Evolutionary conservation across 2,888 invertebrate species (phyloP).

Genomic region (Panzeria rudis): DNA sequence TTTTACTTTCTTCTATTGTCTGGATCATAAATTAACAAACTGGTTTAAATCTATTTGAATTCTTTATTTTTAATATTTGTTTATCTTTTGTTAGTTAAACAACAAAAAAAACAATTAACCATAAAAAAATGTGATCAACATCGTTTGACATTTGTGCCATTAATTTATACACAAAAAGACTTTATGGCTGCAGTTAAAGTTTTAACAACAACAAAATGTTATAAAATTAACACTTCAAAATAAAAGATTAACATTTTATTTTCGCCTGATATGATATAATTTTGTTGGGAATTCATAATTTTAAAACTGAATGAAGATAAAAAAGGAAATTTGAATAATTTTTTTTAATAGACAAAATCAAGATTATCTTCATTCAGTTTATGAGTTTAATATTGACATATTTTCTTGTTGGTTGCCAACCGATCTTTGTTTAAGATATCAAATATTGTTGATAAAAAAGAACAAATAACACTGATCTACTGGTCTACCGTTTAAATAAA

Average conservation of each 20-base stretch:
- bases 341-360: background rate
- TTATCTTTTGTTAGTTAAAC: conserved; percentile 7
- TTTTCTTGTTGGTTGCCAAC: background rate
- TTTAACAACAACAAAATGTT: background rate
- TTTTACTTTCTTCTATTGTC: conserved; percentile 23
- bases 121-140: conserved; percentile 11
- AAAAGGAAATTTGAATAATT: background rate
- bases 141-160: conserved; percentile 39
- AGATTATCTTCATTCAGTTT: background rate
- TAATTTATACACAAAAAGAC: conserved; percentile 27
- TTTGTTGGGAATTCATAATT: conserved; percentile 3
- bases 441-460: background rate
- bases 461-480: too few relatives aligned
- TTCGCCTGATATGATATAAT: conserved; percentile 18
- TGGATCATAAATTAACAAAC: conserved; percentile 23
- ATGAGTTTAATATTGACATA: background rate
- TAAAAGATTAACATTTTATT: background rate
- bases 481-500: too few relatives aligned
- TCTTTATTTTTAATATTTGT: background rate
- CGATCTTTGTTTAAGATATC: background rate
- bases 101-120: background rate
- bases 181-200: conserved; percentile 6
- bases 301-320: background rate
- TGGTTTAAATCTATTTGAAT: conserved; percentile 21
- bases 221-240: conserved; percentile 31